Conservation (phyloP, 2,888 invertebrate genomes). For the Caenorhabditis sinica region DNA sequence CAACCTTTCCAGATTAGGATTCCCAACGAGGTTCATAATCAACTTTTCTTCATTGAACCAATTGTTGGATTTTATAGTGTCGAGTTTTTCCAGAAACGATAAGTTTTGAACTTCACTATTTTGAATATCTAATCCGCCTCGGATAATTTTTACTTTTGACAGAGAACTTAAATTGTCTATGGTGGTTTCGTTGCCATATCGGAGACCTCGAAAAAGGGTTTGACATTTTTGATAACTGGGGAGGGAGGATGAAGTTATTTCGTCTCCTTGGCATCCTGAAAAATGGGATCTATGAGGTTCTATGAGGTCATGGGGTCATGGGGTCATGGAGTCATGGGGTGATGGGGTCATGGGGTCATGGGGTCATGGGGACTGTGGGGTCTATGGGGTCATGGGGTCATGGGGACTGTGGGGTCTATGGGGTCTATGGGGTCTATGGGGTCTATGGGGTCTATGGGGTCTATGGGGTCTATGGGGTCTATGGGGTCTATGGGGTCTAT, state of each 20-base stretch:
- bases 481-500: too few relatives aligned
- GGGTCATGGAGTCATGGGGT: not conserved
- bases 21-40: not conserved
- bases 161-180: not conserved
- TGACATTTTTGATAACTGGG: not conserved
- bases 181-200: not conserved
- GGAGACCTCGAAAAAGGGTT: not conserved
- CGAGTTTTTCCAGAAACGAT: not conserved
- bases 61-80: not conserved
- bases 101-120: not conserved
- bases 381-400: not conserved
- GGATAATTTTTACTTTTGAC: not conserved
- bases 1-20: not conserved
- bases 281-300: not conserved
- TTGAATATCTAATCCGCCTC: not conserved
- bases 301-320: not conserved
- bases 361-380: not conserved
- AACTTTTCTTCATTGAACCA: not conserved
- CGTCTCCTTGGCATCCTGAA: conserved; percentile 5
- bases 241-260: not conserved
- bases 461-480: not conserved
- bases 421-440: too few relatives aligned
- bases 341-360: too few relatives aligned
- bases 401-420: not conserved
- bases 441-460: not conserved